Evolutionary conservation across 2,797 vertebrate genomes (phyloP), one percentile per base, ranked within the genome.

Genomic region (Poecilia picta): DNA sequence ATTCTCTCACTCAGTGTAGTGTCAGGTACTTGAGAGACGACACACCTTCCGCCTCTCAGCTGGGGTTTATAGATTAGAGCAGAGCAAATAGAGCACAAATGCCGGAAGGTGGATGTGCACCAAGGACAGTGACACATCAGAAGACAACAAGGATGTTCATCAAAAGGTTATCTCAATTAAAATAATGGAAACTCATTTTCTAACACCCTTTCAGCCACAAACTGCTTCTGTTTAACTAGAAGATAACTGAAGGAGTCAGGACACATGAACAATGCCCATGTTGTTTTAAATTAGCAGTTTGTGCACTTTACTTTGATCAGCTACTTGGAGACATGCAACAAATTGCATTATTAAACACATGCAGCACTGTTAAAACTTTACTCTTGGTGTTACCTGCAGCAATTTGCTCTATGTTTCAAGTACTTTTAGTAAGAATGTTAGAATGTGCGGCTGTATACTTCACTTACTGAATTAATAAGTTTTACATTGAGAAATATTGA

Each of bases 61-160:
- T 90, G 85, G 74, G 75, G 39, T 2, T 62, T 71, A 36, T 46
- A 89, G 82, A 91, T 92, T 86, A 88, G 76, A 41, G 47, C 8
- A 0, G 51, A 80, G 71, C 79, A 89, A 88, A 90, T 90, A 76
- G 81, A 83, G 64, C 51, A 66, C 51, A 79, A 85, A 82, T 3
- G 25, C 51, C 59, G 53, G 36, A 36, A 57, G 47, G 43, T 76
- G 62, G 83, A 71, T 46, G 15, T 82, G 53, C 0, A 4, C 72
- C 74, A 28, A 73, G 81, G 66, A 77, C 71, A 83, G 71, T 45
- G 70, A 83, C 79, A 76, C 57, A 80, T 74, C 59, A 36, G 72
- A 88, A 77, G 83, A 74, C 80, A 85, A 43, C 18, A 5, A 5
- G 0, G 57, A 72, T 18, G 43, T 39, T 72, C 13, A 16, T 18